Percentiles rank a stretch among this genome's conserved stretches.
Evolutionary conservation across 2,888 invertebrate species (phyloP).

Genomic region (Opisthograptis luteolata): DNA sequence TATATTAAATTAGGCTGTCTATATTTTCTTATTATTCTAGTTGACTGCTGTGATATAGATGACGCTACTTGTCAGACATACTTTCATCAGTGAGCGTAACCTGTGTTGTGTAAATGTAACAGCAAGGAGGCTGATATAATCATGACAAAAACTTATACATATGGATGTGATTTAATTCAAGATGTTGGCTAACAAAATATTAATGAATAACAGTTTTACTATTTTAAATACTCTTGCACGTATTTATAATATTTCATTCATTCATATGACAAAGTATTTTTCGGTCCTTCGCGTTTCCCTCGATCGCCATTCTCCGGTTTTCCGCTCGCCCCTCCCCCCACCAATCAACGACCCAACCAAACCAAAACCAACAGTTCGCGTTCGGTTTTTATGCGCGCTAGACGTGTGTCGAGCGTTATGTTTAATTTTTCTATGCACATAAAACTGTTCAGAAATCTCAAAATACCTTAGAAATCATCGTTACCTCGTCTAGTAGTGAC

Average conservation of each 20-base stretch:
- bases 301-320: slow-evolving; percentile 75
- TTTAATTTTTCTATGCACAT: slow-evolving; percentile 81
- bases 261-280: slow-evolving; percentile 44
- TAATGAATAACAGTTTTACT: background rate
- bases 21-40: too few relatives aligned
- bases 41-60: slow-evolving; percentile 10
- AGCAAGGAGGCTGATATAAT: slow-evolving; percentile 10
- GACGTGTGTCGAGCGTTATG: slow-evolving; percentile 80
- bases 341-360: slow-evolving; percentile 62
- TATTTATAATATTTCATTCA: slow-evolving; percentile 22
- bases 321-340: slow-evolving; percentile 50
- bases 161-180: background rate
- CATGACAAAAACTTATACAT: slow-evolving; percentile 11
- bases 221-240: slow-evolving; percentile 5
- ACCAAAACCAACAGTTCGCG: slow-evolving; percentile 84
- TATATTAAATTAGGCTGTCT: too few relatives aligned
- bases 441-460: slow-evolving; percentile 78
- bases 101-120: background rate
- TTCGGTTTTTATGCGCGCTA: slow-evolving; percentile 81
- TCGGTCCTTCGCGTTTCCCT: slow-evolving; percentile 66
- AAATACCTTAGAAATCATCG: slow-evolving; percentile 77
- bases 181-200: background rate
- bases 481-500: slow-evolving; percentile 68
- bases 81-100: too few relatives aligned
- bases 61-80: background rate